These are phyloP conservation scores for Martes martes DNA, from an alignment of 2,113 vertebrate species.

Conservation along the genomic window DNA sequence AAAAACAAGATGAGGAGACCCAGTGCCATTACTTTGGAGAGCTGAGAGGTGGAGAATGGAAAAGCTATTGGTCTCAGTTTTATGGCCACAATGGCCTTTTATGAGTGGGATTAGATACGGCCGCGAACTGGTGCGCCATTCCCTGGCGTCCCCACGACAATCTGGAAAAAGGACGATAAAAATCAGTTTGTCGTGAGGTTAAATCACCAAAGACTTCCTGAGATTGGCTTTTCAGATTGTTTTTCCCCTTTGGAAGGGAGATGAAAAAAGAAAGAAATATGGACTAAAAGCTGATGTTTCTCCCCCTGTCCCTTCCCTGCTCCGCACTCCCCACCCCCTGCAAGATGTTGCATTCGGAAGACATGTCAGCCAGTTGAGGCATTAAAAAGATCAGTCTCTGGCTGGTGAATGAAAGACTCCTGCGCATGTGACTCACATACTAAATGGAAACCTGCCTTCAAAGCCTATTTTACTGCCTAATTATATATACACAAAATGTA, in stretches of 20 bases:
- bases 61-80: constrained; percentile 86
- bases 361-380: constrained; percentile 85
- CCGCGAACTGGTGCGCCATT: constrained; percentile 80
- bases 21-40: constrained; percentile 79
- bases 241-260: constrained; percentile 74
- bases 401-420: constrained; percentile 87
- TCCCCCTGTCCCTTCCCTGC: neutral
- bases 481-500: constrained; percentile 92
- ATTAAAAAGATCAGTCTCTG: constrained; percentile 89
- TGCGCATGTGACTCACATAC: constrained; percentile 88
- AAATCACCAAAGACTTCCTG: constrained; percentile 80
- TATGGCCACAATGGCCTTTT: constrained; percentile 85
- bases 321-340: neutral
- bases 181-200: constrained; percentile 82
- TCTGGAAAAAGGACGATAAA: constrained; percentile 81
- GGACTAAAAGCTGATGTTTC: constrained; percentile 53
- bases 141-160: constrained; percentile 72
- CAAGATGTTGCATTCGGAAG: constrained; percentile 84
- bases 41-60: constrained; percentile 81
- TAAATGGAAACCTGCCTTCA: constrained; percentile 88
- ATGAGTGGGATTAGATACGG: constrained; percentile 85
- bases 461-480: constrained; percentile 89
- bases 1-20: constrained; percentile 79
- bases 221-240: constrained; percentile 81
- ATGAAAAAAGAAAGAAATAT: constrained; percentile 72